Evolutionary conservation across 2,797 vertebrate genomes (phyloP).

Genomic region (Aplochiton taeniatus): DNA sequence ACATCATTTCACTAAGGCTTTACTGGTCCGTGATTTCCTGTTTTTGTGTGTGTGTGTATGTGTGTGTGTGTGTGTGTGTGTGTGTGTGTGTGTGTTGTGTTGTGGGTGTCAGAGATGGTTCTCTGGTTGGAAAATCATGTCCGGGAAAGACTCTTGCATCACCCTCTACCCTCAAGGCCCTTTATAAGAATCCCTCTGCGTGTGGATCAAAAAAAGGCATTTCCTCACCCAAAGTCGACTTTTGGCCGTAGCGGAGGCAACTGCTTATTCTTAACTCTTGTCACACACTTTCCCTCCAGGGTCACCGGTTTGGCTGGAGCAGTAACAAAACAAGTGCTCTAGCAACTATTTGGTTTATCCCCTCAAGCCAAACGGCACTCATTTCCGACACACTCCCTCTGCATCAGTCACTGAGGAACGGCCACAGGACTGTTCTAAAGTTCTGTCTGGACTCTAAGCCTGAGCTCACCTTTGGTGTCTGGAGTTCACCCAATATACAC

Average conservation of each 20-base stretch:
- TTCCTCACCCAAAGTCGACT: background rate
- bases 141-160: conserved; percentile 7
- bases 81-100: background rate
- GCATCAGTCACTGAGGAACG: conserved; percentile 4
- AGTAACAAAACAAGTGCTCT: conserved; percentile 20
- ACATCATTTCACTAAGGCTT: too few relatives aligned
- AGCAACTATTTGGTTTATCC: background rate
- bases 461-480: background rate
- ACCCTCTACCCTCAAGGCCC: background rate
- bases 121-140: too few relatives aligned
- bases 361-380: background rate
- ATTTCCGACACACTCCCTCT: conserved; percentile 4
- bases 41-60: background rate
- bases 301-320: conserved; percentile 8
- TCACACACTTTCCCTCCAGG: conserved; percentile 3
- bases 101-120: background rate
- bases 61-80: background rate
- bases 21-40: background rate
- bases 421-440: background rate
- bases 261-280: conserved; percentile 17
- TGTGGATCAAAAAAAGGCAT: background rate
- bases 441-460: background rate
- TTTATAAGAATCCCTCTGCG: background rate
- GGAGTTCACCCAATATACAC: background rate
- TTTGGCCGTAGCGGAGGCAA: conserved; percentile 8